A percentile compares a stretch with the other conserved stretches of the same genome.
Evolutionary conservation across 1,140 invertebrate genomes (phyloP).

Genomic region (Hyphantria cunea): DNA sequence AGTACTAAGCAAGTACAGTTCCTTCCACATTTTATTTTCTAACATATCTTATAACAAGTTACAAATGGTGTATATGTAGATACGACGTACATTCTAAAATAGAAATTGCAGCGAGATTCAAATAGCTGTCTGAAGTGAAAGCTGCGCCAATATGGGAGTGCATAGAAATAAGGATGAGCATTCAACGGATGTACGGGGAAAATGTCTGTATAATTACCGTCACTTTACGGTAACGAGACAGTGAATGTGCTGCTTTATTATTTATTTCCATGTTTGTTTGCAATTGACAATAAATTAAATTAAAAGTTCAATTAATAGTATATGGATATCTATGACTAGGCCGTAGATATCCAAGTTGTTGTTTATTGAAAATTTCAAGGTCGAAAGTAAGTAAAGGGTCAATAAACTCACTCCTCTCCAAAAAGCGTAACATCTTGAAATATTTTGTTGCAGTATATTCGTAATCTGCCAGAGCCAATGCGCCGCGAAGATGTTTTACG

Average conservation of each 20-base stretch:
- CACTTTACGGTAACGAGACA: neutral
- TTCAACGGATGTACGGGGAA: conserved; percentile 11
- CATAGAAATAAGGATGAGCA: conserved; percentile 29
- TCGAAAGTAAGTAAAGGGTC: too few relatives aligned
- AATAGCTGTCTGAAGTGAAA: conserved; percentile 28
- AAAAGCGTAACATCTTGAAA: too few relatives aligned
- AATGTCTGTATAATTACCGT: conserved; percentile 15
- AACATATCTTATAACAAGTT: conserved; percentile 5
- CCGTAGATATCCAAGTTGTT: too few relatives aligned
- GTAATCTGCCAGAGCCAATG: conserved; percentile 18
- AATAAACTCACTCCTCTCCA: too few relatives aligned
- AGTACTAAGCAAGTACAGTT: neutral
- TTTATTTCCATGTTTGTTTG: neutral
- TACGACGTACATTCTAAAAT: conserved; percentile 24
- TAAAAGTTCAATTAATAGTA: too few relatives aligned
- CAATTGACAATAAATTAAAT: neutral
- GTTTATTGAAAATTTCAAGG: too few relatives aligned
- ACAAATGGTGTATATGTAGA: conserved; percentile 14
- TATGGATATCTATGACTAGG: too few relatives aligned
- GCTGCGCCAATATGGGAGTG: conserved; percentile 23
- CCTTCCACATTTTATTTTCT: conserved; percentile 28
- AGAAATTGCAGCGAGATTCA: conserved; percentile 30
- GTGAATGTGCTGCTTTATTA: conserved; percentile 1
- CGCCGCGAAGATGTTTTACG: conserved; percentile 16
- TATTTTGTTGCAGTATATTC: neutral